Conservation (phyloP, 2,888 invertebrate genomes). For the Sylvicola fuscatus region DNA sequence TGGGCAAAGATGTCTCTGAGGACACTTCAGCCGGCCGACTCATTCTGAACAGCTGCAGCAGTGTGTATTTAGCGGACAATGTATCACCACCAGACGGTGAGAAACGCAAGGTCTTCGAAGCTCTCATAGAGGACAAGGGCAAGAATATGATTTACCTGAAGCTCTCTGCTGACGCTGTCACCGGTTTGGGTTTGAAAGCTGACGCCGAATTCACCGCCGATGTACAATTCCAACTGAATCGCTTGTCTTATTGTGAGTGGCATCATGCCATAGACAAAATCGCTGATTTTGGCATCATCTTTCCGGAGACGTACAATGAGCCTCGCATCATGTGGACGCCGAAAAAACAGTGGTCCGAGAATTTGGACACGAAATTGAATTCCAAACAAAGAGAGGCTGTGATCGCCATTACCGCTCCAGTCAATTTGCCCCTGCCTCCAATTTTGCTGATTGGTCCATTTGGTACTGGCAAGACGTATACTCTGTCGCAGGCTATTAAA, state of each 20-base stretch:
- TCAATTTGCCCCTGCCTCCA: constrained; percentile 40
- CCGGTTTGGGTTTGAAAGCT: constrained; percentile 35
- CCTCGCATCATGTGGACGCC: constrained; percentile 49
- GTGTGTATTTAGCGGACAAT: constrained; percentile 31
- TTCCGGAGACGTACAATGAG: constrained; percentile 41
- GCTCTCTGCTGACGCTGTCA: constrained; percentile 42
- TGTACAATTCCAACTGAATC: constrained; percentile 62
- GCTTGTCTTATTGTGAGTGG: constrained; percentile 67
- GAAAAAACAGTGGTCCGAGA: constrained; percentile 42
- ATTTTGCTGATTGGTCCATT: constrained; percentile 59
- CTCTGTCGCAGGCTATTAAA: constrained; percentile 53
- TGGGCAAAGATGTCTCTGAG: constrained; percentile 56
- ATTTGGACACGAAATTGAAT: constrained; percentile 42
- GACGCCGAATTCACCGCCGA: constrained; percentile 45
- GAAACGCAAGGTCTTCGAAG: constrained; percentile 44
- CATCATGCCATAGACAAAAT: constrained; percentile 62
- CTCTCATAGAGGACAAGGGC: constrained; percentile 57
- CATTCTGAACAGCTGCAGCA: constrained; percentile 53
- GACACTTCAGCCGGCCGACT: constrained; percentile 64
- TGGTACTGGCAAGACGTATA: constrained; percentile 77
- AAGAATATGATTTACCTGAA: constrained; percentile 58
- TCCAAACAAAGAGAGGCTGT: constrained; percentile 61
- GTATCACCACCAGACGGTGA: constrained; percentile 10
- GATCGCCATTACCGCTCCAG: constrained; percentile 48
- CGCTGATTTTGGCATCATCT: constrained; percentile 45